These are phyloP conservation scores for Sterrhoptilus dennistouni DNA, from an alignment of 2,113 vertebrate species.

Conservation along the genomic window DNA sequence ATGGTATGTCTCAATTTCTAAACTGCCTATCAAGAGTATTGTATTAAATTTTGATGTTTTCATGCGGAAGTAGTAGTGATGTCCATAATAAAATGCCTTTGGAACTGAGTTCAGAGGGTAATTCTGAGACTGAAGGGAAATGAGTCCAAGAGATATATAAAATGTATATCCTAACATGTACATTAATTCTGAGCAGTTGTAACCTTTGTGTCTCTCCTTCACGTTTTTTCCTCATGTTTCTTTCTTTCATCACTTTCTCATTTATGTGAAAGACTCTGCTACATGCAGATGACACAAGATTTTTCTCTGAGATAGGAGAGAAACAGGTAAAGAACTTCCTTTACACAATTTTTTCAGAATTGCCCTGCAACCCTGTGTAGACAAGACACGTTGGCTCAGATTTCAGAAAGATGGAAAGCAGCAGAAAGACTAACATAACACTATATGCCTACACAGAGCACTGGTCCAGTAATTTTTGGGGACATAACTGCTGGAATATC, in stretches of 20 bases:
- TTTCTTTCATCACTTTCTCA: background rate
- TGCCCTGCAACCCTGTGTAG: background rate
- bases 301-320: background rate
- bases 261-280: background rate
- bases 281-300: background rate
- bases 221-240: background rate
- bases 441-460: background rate
- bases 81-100: background rate
- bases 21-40: background rate
- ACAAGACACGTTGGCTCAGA: background rate
- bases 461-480: background rate
- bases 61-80: background rate
- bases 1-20: slow-evolving; percentile 20
- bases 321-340: background rate
- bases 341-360: background rate
- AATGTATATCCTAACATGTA: background rate
- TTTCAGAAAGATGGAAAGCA: background rate
- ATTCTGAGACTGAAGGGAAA: background rate
- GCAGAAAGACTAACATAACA: background rate
- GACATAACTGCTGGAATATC: background rate
- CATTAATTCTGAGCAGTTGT: background rate
- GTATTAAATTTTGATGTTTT: slow-evolving; percentile 14
- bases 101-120: background rate
- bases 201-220: background rate
- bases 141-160: background rate